A percentile compares a stretch with the other conserved stretches of the same genome.
Evolutionary conservation across 2,888 invertebrate species (phyloP).

Genomic region (Hirtodrosophila alboralis): DNA sequence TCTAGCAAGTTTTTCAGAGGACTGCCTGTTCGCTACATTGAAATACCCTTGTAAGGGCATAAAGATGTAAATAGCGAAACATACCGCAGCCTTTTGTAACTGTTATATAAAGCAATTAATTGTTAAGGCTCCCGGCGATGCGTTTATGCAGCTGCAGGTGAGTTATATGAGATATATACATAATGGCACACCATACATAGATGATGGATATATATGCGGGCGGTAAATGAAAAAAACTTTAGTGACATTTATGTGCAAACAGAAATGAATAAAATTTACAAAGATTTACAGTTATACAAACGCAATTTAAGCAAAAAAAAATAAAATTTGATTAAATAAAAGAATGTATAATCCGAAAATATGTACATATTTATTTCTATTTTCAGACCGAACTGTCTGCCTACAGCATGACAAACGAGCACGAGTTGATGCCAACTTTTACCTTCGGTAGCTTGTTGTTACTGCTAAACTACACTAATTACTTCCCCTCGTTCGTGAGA

Average conservation of each 20-base stretch:
- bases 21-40: too few species aligned
- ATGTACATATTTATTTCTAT: too few species aligned
- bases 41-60: constrained; percentile 15
- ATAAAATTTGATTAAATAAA: too few species aligned
- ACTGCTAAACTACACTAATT: constrained; percentile 75
- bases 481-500: constrained; percentile 64
- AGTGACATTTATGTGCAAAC: not conserved
- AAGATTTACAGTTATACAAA: too few species aligned
- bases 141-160: constrained; percentile 58
- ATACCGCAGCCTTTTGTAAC: constrained; percentile 38
- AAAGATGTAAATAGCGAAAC: constrained; percentile 36
- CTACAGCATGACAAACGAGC: constrained; percentile 17
- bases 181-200: constrained; percentile 26
- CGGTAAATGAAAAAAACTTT: constrained; percentile 36
- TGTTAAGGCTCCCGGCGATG: constrained; percentile 49
- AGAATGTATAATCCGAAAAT: too few species aligned
- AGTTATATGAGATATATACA: constrained; percentile 51
- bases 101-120: constrained; percentile 59
- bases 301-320: constrained; percentile 18
- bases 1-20: too few species aligned
- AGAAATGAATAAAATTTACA: constrained; percentile 27
- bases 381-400: constrained; percentile 1
- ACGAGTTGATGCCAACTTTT: constrained; percentile 52
- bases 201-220: constrained; percentile 47
- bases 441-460: constrained; percentile 62